Evolutionary conservation across 2,797 vertebrate species (phyloP).

Genomic region (Molossus molossus): DNA sequence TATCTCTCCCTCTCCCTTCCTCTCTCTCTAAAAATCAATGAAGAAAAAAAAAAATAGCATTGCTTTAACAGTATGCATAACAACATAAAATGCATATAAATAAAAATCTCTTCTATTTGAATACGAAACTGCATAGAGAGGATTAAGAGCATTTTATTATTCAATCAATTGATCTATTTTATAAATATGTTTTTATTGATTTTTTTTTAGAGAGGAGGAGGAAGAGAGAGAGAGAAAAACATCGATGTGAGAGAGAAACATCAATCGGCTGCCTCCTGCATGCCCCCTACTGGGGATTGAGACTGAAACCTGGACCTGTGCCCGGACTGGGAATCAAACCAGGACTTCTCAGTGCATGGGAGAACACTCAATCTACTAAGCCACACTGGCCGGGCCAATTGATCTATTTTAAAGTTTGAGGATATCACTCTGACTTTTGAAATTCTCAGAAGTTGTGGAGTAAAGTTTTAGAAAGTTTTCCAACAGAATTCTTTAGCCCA

Average conservation of each 20-base stretch:
- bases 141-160: not conserved
- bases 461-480: not conserved
- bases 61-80: not conserved
- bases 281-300: no score
- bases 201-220: no score
- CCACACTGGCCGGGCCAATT: not conserved
- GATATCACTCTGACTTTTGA: not conserved
- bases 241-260: no score
- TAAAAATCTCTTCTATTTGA: not conserved
- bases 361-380: no score
- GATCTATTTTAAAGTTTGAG: not conserved
- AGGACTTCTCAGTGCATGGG: no score
- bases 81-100: not conserved
- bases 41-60: not conserved
- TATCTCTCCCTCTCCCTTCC: no score
- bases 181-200: not conserved
- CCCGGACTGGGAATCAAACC: no score
- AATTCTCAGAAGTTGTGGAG: constrained; percentile 17
- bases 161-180: not conserved
- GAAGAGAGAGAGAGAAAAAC: no score
- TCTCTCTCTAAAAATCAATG: no score
- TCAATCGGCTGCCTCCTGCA: no score
- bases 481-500: not conserved
- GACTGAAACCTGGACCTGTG: no score
- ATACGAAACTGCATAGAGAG: not conserved